Evolutionary conservation across 2,888 invertebrate species (phyloP).

Genomic region (Zaprionus bogoriensis): DNA sequence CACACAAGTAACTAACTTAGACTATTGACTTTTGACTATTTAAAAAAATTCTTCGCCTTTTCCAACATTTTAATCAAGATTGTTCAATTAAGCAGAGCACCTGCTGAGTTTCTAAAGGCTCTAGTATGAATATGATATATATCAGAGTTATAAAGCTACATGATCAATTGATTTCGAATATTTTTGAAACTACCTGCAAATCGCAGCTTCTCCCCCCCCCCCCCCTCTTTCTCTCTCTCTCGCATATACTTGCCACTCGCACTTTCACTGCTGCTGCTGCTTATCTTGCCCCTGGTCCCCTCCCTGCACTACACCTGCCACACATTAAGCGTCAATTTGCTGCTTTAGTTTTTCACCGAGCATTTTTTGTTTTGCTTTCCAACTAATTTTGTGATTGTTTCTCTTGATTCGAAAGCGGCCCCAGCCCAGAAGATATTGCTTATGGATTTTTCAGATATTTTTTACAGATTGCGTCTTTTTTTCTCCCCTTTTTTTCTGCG

Average conservation of each 20-base stretch:
- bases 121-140: too few species aligned
- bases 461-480: background rate
- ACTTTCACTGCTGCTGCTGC: conserved; percentile 18
- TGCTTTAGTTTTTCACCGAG: conserved; percentile 34
- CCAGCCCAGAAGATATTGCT: conserved; percentile 5
- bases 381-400: conserved; percentile 38
- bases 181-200: too few species aligned
- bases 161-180: too few species aligned
- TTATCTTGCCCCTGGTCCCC: background rate
- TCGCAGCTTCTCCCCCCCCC: too few species aligned
- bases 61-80: too few species aligned
- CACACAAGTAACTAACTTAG: too few species aligned
- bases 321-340: conserved; percentile 44
- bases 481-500: background rate
- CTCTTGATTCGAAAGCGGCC: conserved; percentile 32
- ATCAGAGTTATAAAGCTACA: too few species aligned
- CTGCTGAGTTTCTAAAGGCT: too few species aligned
- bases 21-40: too few species aligned
- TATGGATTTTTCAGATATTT: conserved; percentile 15
- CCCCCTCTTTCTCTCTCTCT: too few species aligned
- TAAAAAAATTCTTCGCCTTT: too few species aligned
- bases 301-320: conserved; percentile 32
- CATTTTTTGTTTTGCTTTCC: conserved; percentile 48
- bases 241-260: conserved; percentile 1
- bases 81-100: too few species aligned